Conservation (phyloP, 2,113 vertebrate species). For the Cheirogaleus medius region DNA sequence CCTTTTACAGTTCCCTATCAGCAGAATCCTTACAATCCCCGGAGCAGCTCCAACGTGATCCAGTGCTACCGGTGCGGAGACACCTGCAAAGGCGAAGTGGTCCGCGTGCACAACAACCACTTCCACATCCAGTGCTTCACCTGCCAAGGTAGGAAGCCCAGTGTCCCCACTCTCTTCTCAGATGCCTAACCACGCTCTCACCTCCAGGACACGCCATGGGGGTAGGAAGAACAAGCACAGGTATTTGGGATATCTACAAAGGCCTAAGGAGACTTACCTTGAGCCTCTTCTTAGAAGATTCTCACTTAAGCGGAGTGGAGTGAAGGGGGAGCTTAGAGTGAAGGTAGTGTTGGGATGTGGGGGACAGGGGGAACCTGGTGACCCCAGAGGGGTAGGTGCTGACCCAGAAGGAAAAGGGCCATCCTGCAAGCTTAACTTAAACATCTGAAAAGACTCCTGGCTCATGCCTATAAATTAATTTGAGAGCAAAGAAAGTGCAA, state of each 20-base stretch:
- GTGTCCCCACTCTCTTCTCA: not conserved
- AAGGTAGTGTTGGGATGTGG: not conserved
- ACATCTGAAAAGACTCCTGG: not conserved
- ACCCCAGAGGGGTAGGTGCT: not conserved
- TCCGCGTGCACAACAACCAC: constrained; percentile 96
- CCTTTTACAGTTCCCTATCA: constrained; percentile 89
- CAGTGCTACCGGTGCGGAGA: constrained; percentile 96
- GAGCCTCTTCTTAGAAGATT: not conserved
- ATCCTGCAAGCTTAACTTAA: not conserved
- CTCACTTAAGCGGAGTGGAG: not conserved
- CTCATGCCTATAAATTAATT: not conserved
- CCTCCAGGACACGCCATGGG: not conserved
- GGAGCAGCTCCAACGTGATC: constrained; percentile 89
- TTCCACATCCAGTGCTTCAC: constrained; percentile 99
- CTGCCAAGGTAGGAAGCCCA: constrained; percentile 92
- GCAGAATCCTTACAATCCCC: constrained; percentile 86
- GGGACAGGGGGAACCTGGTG: not conserved
- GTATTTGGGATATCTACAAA: not conserved
- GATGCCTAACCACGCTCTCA: not conserved
- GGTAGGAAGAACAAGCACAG: not conserved
- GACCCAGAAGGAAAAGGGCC: not conserved
- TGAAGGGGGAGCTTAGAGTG: not conserved
- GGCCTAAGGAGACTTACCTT: not conserved
- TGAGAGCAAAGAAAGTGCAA: not conserved
- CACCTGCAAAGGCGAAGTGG: constrained; percentile 97